phyloP scores from a whole-genome alignment of 2,797 vertebrate species.

The Mormyrops attenuatus region DNA sequence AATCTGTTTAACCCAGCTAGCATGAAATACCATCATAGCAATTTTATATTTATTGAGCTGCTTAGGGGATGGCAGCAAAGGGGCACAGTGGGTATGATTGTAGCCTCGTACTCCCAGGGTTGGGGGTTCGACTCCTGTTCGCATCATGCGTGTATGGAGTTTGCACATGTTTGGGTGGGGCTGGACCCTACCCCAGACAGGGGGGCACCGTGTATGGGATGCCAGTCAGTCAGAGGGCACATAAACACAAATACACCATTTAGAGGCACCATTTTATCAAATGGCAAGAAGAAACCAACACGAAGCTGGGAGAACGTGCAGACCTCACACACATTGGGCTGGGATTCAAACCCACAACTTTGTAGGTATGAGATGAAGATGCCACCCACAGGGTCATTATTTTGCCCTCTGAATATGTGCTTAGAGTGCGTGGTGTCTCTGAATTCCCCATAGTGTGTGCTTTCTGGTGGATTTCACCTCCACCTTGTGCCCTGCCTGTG shows the following conservation, averaged over 20 bases:
- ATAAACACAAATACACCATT: background rate
- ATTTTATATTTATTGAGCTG: background rate
- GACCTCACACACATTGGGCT: background rate
- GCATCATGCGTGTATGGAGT: background rate
- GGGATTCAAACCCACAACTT: background rate
- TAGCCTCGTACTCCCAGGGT: background rate
- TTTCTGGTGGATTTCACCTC: background rate
- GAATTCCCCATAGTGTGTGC: background rate
- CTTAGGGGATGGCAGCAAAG: background rate
- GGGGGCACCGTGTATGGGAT: background rate
- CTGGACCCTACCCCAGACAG: background rate
- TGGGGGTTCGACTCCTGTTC: background rate
- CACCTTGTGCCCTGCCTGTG: background rate
- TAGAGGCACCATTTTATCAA: background rate
- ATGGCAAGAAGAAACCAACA: background rate
- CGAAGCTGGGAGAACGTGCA: background rate
- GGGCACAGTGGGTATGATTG: background rate
- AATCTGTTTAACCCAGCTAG: background rate
- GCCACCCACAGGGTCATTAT: background rate
- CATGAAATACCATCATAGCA: background rate
- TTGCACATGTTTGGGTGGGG: background rate
- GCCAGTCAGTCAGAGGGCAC: background rate
- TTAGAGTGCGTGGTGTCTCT: background rate
- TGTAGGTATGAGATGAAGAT: background rate
- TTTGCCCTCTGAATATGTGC: background rate